These are phyloP conservation scores for Drosophila siamana DNA, from an alignment of 2,888 invertebrate genomes.

Conservation along the genomic window DNA sequence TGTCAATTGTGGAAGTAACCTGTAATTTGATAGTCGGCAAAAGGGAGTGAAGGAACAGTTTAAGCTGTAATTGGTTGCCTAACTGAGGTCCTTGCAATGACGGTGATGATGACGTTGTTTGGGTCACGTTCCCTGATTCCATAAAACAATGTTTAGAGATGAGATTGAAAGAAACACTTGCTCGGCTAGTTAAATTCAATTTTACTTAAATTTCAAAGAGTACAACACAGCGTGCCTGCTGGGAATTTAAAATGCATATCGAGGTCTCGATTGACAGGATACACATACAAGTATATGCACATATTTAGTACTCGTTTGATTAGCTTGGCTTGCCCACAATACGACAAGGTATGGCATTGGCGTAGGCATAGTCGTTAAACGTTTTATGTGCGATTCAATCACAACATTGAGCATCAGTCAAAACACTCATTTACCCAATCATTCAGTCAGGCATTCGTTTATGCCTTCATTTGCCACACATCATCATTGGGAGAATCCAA, in stretches of 20 bases:
- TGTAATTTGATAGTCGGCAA: slow-evolving; percentile 39
- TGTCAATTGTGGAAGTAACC: slow-evolving; percentile 18
- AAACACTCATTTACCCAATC: slow-evolving; percentile 13
- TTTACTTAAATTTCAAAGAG: not conserved
- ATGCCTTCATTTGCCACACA: slow-evolving; percentile 7
- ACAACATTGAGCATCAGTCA: slow-evolving; percentile 15
- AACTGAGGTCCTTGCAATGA: not conserved
- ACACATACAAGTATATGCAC: no score
- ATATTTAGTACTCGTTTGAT: not conserved
- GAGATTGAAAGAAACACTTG: slow-evolving; percentile 12
- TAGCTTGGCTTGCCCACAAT: not conserved
- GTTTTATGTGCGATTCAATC: slow-evolving; percentile 24
- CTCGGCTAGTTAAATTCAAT: slow-evolving; percentile 9
- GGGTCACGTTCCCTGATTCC: slow-evolving; percentile 31
- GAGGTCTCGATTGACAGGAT: not conserved
- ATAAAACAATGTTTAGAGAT: slow-evolving; percentile 21
- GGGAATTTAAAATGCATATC: slow-evolving; percentile 11
- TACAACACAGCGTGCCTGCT: slow-evolving; percentile 5
- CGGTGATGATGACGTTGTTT: slow-evolving; percentile 18
- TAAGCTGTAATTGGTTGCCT: slow-evolving; percentile 34
- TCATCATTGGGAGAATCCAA: slow-evolving; percentile 37
- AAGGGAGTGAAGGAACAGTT: slow-evolving; percentile 15
- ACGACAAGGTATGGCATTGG: not conserved
- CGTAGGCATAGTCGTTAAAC: slow-evolving; percentile 2
- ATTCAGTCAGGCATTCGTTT: slow-evolving; percentile 19